Evolutionary conservation across 1,140 invertebrate species (phyloP).

Genomic region (Charaxes varanes): DNA sequence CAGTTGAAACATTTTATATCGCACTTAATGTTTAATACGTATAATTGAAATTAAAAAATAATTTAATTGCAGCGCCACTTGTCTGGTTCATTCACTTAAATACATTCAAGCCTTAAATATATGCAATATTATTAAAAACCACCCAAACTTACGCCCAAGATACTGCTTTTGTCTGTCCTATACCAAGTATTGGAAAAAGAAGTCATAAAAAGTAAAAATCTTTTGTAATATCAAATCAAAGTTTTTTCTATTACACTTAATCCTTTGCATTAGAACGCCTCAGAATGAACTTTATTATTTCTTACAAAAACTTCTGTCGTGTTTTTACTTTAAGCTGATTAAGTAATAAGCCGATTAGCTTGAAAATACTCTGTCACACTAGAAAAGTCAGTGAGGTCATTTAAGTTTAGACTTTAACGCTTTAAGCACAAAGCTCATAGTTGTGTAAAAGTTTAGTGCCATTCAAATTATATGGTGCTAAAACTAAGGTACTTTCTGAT

Average conservation of each 20-base stretch:
- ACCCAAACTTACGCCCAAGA: no score
- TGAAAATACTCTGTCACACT: slow-evolving; percentile 7
- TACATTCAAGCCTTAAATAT: no score
- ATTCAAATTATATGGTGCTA: slow-evolving; percentile 1
- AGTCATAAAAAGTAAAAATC: no score
- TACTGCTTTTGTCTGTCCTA: no score
- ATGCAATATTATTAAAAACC: no score
- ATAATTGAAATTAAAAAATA: no score
- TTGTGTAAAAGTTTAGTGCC: background rate
- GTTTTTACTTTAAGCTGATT: slow-evolving; percentile 7
- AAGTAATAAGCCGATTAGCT: slow-evolving; percentile 5
- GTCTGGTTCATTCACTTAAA: no score
- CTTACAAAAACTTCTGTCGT: slow-evolving; percentile 4
- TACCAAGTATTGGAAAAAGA: no score
- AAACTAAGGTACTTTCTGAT: slow-evolving; percentile 3
- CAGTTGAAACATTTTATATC: no score
- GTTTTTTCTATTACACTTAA: background rate
- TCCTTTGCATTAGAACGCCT: slow-evolving; percentile 1
- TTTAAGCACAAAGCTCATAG: background rate
- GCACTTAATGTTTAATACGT: no score
- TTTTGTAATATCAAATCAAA: no score
- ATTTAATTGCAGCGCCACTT: no score
- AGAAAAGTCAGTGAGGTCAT: background rate
- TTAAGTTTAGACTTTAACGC: background rate
- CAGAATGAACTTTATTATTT: slow-evolving; percentile 5